Evolutionary conservation across 2,797 vertebrate genomes (phyloP).

Genomic region (Cichlasoma orientale): DNA sequence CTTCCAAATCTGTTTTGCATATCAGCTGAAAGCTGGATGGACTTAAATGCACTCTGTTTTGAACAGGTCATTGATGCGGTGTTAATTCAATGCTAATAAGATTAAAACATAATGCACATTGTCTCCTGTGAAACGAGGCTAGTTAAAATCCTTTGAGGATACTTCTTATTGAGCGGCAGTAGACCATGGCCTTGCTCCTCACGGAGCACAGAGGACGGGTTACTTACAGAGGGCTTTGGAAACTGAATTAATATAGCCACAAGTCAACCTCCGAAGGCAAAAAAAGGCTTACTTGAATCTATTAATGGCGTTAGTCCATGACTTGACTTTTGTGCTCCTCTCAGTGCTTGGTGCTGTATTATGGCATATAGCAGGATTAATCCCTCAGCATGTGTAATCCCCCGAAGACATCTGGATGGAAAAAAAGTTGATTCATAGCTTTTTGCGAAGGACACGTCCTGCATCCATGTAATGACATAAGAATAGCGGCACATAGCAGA

Average conservation of each 20-base stretch:
- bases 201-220: slow-evolving; percentile 29
- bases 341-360: slow-evolving; percentile 56
- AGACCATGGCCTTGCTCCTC: slow-evolving; percentile 51
- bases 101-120: slow-evolving; percentile 68
- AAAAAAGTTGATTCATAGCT: slow-evolving; percentile 52
- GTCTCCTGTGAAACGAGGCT: slow-evolving; percentile 50
- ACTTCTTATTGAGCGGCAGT: slow-evolving; percentile 47
- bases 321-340: slow-evolving; percentile 69
- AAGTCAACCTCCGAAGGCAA: slow-evolving; percentile 62
- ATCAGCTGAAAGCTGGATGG: slow-evolving; percentile 31
- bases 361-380: slow-evolving; percentile 63
- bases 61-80: slow-evolving; percentile 50
- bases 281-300: slow-evolving; percentile 70
- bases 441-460: slow-evolving; percentile 55
- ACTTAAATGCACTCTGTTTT: slow-evolving; percentile 24
- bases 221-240: slow-evolving; percentile 33
- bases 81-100: slow-evolving; percentile 63
- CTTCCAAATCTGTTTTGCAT: slow-evolving; percentile 36
- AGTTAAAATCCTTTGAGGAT: slow-evolving; percentile 51
- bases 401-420: slow-evolving; percentile 64
- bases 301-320: slow-evolving; percentile 74
- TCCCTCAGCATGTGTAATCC: slow-evolving; percentile 73
- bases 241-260: slow-evolving; percentile 71
- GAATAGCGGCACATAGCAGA: background rate
- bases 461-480: slow-evolving; percentile 1